Conservation (phyloP, 2,888 invertebrate species). For the Arge pagana region DNA sequence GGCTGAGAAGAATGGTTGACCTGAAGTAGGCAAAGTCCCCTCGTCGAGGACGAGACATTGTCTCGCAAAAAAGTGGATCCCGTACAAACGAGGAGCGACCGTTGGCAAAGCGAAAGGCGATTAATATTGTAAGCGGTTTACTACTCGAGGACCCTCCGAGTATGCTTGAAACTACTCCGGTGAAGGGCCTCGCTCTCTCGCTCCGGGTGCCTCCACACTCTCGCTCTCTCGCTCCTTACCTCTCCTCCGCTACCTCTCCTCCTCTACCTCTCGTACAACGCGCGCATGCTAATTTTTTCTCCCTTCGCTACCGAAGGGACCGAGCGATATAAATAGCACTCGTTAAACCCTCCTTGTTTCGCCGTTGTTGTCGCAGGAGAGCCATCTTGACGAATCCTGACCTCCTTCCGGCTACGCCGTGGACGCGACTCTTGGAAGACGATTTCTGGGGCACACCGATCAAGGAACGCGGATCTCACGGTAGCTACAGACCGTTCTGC, state of each 20-base stretch:
- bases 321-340: conserved; percentile 2
- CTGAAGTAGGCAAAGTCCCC: conserved; percentile 2
- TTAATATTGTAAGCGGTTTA: conserved; percentile 26
- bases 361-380: conserved; percentile 77
- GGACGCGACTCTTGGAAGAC: conserved; percentile 82
- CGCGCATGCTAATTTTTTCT: conserved; percentile 21
- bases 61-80: conserved; percentile 12
- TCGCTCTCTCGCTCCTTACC: conserved; percentile 8
- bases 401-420: conserved; percentile 81
- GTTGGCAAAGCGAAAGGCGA: conserved; percentile 17
- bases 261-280: conserved; percentile 15
- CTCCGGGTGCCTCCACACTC: conserved; percentile 7
- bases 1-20: neutral
- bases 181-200: conserved; percentile 14
- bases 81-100: conserved; percentile 17
- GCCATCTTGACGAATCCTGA: conserved; percentile 95
- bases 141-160: conserved; percentile 20
- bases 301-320: neutral
- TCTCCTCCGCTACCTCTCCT: neutral
- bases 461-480: conserved; percentile 91
- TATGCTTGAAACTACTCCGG: conserved; percentile 19
- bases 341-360: too few species aligned
- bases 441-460: conserved; percentile 99
- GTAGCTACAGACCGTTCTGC: conserved; percentile 93
- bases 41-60: conserved; percentile 10